Evolutionary conservation across 1,140 invertebrate species (phyloP).

Genomic region (Rhagoletis pomonella): DNA sequence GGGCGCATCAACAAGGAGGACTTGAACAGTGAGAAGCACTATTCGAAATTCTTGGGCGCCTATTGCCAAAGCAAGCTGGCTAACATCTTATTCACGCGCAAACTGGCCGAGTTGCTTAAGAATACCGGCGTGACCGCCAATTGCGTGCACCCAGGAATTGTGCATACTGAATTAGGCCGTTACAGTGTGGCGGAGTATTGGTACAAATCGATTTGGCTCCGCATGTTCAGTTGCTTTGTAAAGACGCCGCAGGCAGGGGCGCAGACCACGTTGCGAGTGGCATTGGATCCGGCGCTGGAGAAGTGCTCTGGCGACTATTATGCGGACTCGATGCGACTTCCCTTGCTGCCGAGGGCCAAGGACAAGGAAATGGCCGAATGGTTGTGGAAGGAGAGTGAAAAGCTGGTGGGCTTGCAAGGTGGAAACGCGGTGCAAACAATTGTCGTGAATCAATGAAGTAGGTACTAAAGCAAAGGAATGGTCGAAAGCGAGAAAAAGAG

Average conservation of each 20-base stretch:
- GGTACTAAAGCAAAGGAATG: not conserved
- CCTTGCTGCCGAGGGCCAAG: constrained; percentile 66
- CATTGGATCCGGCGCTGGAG: constrained; percentile 82
- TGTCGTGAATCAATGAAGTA: constrained; percentile 17
- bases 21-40: constrained; percentile 79
- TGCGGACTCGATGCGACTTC: constrained; percentile 77
- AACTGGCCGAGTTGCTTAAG: constrained; percentile 78
- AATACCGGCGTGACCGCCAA: constrained; percentile 80
- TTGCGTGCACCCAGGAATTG: constrained; percentile 83
- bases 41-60: constrained; percentile 76
- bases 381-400: constrained; percentile 81
- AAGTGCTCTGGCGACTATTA: constrained; percentile 78
- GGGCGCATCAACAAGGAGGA: constrained; percentile 83
- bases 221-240: not conserved
- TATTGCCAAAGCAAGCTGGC: constrained; percentile 86
- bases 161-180: constrained; percentile 84
- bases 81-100: constrained; percentile 82
- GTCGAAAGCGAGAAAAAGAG: not conserved
- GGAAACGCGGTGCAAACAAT: constrained; percentile 18
- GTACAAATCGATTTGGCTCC: not conserved
- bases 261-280: constrained; percentile 87
- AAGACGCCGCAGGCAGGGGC: constrained; percentile 50
- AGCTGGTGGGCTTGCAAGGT: constrained; percentile 63
- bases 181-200: constrained; percentile 72
- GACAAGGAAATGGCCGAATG: constrained; percentile 77